Base-by-base conservation (phyloP, 2,888 invertebrate species). In the Pegoplata infirma region DNA sequence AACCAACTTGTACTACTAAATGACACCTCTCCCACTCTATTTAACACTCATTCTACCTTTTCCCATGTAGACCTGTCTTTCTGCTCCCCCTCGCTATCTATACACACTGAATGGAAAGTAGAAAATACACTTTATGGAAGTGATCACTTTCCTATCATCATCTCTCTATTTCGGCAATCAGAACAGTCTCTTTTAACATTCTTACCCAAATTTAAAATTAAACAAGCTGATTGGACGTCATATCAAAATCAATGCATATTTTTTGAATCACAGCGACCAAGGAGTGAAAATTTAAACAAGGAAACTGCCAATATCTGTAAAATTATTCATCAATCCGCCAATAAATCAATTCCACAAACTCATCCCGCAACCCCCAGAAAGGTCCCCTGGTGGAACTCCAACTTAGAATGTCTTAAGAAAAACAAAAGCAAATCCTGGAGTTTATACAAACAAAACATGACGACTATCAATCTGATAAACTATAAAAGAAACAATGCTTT, bases 291-390 rank as follows among this genome's bases (percentile, higher is more conserved):
- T 46, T 7, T 7, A 7, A 46, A 46, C 17, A 46, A 17, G 58
- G 68, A 77, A 63, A 23, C 68, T 1, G 77, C 68, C 10, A 63
- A 56, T 46, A 68, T 73, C 61, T n/a, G n/a, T n/a, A n/a, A n/a
- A n/a, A n/a, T n/a, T n/a, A n/a, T n/a, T n/a, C n/a, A n/a, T n/a
- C n/a, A 72, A 72, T 53, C 55, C n/a, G 58, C 69, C 1, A 56
- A 59, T 58, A 8, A 5, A 25, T 44, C 64, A 16, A 79, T 75
- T 25, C 74, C 74, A 3, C 58, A 68, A 63, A 36, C 55, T 5
- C 16, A 47, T 21, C 21, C 51, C 4, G n/a, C 46, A 4, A 44
- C 23, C 5, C 12, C 16, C 3, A 64, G 14, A 6, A 25, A 19
- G 12, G 66, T 59, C 19, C 23, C 23, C n/a, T 74, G 74, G 66